Evolutionary conservation across 2,113 vertebrate genomes (phyloP).

Genomic region (Thamnaconus septentrionalis): DNA sequence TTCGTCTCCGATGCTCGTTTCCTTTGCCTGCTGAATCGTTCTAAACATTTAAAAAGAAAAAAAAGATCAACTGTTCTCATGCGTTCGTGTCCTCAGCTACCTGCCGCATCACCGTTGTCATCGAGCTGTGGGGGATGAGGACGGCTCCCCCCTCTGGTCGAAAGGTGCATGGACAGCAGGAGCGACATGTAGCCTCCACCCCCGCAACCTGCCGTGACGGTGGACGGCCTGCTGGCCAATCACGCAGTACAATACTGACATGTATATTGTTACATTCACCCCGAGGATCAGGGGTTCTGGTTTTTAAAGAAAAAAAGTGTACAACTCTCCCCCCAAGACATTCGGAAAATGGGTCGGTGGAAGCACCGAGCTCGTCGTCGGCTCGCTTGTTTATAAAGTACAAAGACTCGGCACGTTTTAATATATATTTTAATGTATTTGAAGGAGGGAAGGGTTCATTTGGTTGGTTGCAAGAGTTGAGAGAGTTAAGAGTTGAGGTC

Average conservation of each 20-base stretch:
- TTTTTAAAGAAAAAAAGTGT: constrained; percentile 51
- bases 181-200: constrained; percentile 58
- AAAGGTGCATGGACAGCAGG: constrained; percentile 47
- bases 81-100: constrained; percentile 54
- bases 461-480: constrained; percentile 17
- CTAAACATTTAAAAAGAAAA: constrained; percentile 48
- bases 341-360: constrained; percentile 36
- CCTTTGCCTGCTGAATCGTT: constrained; percentile 78
- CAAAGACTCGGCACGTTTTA: constrained; percentile 56
- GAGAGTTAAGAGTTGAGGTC: constrained; percentile 3
- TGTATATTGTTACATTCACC: constrained; percentile 61
- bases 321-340: constrained; percentile 40
- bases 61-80: constrained; percentile 61
- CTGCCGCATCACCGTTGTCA: constrained; percentile 47
- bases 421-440: constrained; percentile 67
- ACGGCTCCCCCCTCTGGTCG: constrained; percentile 27
- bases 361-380: constrained; percentile 36
- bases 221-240: constrained; percentile 47
- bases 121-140: constrained; percentile 42
- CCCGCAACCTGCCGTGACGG: constrained; percentile 34
- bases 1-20: constrained; percentile 67
- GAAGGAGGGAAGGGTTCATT: constrained; percentile 20
- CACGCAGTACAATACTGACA: constrained; percentile 57
- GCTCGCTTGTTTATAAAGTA: constrained; percentile 35
- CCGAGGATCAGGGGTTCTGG: constrained; percentile 39